Evolutionary conservation across 2,113 vertebrate species (phyloP), one percentile per base, ranked within the genome.

Genomic region (Anolis sagrei): DNA sequence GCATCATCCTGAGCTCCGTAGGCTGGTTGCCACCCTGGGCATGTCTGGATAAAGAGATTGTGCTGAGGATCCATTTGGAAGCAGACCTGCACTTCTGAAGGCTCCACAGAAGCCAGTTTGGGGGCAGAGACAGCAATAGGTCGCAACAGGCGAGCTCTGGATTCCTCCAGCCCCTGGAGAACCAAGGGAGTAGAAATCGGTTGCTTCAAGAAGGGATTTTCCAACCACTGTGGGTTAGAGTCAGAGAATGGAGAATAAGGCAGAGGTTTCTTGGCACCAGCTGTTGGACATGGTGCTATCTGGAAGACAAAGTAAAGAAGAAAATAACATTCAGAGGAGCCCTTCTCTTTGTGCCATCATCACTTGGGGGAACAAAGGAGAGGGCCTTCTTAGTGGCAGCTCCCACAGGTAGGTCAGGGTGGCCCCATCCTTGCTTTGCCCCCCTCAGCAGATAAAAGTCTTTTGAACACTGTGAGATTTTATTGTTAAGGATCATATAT

Each of bases 91-190:
- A 7, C 2, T 5, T n/a, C 21, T 19, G 49, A 39, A 29, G 54
- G 32, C 10, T 58, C n/a, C 14, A 48, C 18, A 4, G 32, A 54
- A 2, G 21, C 32, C 51, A 70, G 13, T 16, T n/a, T 25, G 21
- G 62, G 13, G 9, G 61, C 49, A 72, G 68, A 29, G 44, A 0
- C 0, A 16, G 23, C 6, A n/a, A 64, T 49, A 8, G 11, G 62
- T 10, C 36, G 36, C 34, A 87, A 87, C 91, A 94, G 89, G 92
- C 69, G 84, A 86, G 83, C 54, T 39, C 68, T 54, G 68, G 76
- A n/a, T 75, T 62, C 25, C 89, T 89, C 82, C 44, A 83, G 1
- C 61, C 68, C 39, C 61, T 27, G 58, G 64, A 66, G 61, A 66
- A 29, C 19, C 36, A 76, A 16, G 44, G 80, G 23, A 34, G 86